Evolutionary conservation across 2,113 vertebrate species (phyloP).

Genomic region (Camelus dromedarius): DNA sequence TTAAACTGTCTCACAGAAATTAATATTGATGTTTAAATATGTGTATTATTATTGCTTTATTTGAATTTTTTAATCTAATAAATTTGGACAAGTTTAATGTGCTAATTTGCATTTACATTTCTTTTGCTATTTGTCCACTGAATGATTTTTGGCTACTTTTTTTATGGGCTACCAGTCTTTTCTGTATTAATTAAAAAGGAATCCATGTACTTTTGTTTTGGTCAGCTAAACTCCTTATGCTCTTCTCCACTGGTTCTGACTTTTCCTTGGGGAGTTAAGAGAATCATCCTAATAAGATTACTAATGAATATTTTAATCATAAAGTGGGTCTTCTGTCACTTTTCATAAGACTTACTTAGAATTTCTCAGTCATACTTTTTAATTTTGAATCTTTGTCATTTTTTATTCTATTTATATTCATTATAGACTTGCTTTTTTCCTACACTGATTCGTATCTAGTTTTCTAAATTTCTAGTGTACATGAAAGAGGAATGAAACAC

Average conservation of each 20-base stretch:
- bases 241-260: background rate
- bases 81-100: background rate
- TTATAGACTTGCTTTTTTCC: background rate
- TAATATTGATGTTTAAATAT: background rate
- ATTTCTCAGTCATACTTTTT: background rate
- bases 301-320: background rate
- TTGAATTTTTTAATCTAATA: background rate
- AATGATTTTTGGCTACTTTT: background rate
- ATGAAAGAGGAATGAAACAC: background rate
- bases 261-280: background rate
- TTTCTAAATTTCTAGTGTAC: background rate
- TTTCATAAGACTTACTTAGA: background rate
- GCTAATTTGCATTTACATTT: background rate
- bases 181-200: background rate
- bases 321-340: background rate
- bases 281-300: background rate
- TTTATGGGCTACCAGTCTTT: background rate
- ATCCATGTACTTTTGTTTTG: background rate
- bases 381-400: background rate
- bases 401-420: background rate
- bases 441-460: background rate
- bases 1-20: background rate
- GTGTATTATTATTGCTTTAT: background rate
- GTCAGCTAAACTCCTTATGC: background rate
- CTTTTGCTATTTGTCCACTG: background rate